Conservation (phyloP, 1,140 invertebrate genomes). For the Zaprionus africanus region DNA sequence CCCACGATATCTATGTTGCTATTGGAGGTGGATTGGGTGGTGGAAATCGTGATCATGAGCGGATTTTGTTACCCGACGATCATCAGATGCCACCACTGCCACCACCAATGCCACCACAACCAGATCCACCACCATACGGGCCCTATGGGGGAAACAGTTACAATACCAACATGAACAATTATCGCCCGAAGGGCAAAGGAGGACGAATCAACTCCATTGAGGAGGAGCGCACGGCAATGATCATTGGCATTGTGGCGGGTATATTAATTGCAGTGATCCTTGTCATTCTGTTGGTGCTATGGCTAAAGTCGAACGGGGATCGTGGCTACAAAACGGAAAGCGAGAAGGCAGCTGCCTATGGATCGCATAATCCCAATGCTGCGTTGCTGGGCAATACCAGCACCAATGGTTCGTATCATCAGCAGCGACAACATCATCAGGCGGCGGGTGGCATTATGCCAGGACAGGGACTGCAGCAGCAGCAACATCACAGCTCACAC, state of each 20-base stretch:
- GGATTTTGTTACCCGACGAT: conserved; percentile 66
- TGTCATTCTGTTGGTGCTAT: conserved; percentile 94
- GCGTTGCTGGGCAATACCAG: conserved; percentile 87
- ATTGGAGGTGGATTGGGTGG: conserved; percentile 43
- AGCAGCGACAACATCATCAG: conserved; percentile 85
- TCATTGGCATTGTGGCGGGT: conserved; percentile 95
- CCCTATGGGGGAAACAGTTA: conserved; percentile 78
- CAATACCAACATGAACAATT: conserved; percentile 72
- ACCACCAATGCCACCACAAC: conserved; percentile 62
- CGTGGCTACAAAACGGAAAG: conserved; percentile 96
- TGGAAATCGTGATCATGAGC: conserved; percentile 61
- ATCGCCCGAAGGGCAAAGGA: conserved; percentile 84
- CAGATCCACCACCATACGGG: conserved; percentile 70
- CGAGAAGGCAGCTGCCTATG: conserved; percentile 88
- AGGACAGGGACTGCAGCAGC: conserved; percentile 68
- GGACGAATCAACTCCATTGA: conserved; percentile 89
- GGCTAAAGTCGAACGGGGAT: conserved; percentile 92
- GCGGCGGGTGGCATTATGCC: conserved; percentile 59
- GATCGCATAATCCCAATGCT: conserved; percentile 90
- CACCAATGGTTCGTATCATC: conserved; percentile 81
- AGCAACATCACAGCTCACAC: conserved; percentile 35
- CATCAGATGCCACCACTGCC: conserved; percentile 82
- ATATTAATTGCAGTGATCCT: conserved; percentile 96
- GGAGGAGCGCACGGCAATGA: conserved; percentile 90
- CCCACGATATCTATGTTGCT: conserved; percentile 60